phyloP scores from a whole-genome alignment of 2,797 vertebrate species.

The Hemitrygon akajei region DNA sequence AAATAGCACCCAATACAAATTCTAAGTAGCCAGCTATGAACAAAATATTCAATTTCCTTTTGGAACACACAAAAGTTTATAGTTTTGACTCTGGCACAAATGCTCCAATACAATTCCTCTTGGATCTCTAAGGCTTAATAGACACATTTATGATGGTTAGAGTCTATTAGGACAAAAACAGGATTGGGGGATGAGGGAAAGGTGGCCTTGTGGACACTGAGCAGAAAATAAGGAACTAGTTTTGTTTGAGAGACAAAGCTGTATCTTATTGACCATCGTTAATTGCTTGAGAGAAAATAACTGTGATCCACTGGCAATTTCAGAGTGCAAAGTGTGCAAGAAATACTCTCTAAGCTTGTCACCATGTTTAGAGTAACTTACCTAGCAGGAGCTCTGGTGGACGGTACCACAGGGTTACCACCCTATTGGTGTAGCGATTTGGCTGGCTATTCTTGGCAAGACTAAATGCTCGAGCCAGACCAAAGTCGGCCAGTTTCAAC shows the following conservation, averaged over 20 bases:
- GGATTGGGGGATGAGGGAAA: neutral
- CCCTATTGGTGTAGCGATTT: slow-evolving; percentile 93
- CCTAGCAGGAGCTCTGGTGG: slow-evolving; percentile 90
- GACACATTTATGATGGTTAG: neutral
- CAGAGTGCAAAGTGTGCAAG: no score
- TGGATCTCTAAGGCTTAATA: neutral
- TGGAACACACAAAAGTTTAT: neutral
- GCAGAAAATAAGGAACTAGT: no score
- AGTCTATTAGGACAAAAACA: neutral
- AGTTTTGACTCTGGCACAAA: neutral
- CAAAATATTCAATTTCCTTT: neutral
- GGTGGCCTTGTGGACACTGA: no score
- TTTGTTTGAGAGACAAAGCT: no score
- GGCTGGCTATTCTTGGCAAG: slow-evolving; percentile 96
- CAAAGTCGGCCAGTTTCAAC: slow-evolving; percentile 91
- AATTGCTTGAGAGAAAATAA: no score
- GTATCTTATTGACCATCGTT: no score
- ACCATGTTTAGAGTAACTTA: slow-evolving; percentile 44
- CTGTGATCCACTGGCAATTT: neutral
- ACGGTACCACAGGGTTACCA: slow-evolving; percentile 94
- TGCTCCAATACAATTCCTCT: neutral
- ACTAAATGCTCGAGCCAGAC: slow-evolving; percentile 90
- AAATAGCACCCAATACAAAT: neutral
- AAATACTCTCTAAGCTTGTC: neutral
- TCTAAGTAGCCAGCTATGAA: neutral